Percentiles rank a stretch among this genome's conserved stretches.
Evolutionary conservation across 2,888 invertebrate species (phyloP).

Genomic region (Synanthedon andrenaeformis): DNA sequence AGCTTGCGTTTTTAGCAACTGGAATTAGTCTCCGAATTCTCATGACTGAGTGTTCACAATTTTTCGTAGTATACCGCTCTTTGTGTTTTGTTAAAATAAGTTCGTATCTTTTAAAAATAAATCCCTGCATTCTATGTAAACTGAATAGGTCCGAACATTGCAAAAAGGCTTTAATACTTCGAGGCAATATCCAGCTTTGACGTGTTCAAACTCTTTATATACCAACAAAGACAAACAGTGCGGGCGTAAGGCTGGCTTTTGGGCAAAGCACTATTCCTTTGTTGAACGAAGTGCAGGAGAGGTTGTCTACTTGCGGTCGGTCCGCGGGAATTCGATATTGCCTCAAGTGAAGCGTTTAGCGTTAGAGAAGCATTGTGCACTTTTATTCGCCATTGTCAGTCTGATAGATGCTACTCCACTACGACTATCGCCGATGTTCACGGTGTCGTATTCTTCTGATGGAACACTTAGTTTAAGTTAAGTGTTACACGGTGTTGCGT

Average conservation of each 20-base stretch:
- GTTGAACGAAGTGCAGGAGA: slow-evolving; percentile 14
- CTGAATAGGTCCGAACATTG: background rate
- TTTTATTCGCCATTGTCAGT: slow-evolving; percentile 44
- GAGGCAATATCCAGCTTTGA: background rate
- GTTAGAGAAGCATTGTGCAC: slow-evolving; percentile 36
- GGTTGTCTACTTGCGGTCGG: slow-evolving; percentile 3
- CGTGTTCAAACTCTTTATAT: background rate
- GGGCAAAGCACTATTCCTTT: slow-evolving; percentile 15
- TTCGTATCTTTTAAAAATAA: too few relatives aligned
- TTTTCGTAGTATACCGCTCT: too few relatives aligned
- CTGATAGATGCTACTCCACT: slow-evolving; percentile 30
- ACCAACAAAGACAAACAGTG: background rate
- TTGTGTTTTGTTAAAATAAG: too few relatives aligned
- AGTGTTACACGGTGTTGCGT: background rate
- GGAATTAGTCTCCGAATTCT: too few relatives aligned
- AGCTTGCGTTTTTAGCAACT: too few relatives aligned
- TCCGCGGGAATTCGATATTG: slow-evolving; percentile 44
- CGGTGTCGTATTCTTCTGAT: slow-evolving; percentile 24
- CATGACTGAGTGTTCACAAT: too few relatives aligned
- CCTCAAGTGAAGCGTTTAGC: slow-evolving; percentile 42
- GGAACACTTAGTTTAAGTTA: background rate
- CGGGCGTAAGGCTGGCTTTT: slow-evolving; percentile 4
- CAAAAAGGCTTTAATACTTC: background rate
- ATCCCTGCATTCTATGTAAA: background rate
- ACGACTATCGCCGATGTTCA: slow-evolving; percentile 22